Evolutionary conservation across 2,113 vertebrate genomes (phyloP).

Genomic region (Eretmochelys imbricata): DNA sequence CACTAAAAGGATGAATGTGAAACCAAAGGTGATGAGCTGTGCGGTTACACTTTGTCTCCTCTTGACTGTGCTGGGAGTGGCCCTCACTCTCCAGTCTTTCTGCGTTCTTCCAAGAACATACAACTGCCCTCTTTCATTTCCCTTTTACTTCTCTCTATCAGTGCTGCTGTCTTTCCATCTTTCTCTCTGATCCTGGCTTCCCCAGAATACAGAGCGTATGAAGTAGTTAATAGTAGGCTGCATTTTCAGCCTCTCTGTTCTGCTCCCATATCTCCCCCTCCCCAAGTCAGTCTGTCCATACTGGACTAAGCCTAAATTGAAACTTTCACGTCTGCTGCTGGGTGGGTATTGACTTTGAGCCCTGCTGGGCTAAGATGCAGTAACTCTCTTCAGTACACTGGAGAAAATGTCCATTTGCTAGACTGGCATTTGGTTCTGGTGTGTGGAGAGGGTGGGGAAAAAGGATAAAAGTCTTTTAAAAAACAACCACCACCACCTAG

Average conservation of each 20-base stretch:
- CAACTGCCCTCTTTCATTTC: background rate
- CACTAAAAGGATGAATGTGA: background rate
- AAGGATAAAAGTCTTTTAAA: background rate
- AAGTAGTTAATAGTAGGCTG: background rate
- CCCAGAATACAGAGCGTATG: too few relatives aligned
- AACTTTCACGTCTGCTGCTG: background rate
- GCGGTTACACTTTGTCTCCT: background rate
- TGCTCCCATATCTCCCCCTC: background rate
- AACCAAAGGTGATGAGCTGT: background rate
- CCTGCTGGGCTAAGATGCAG: background rate
- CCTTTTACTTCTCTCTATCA: background rate
- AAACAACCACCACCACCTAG: background rate
- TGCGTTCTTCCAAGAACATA: background rate
- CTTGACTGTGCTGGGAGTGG: background rate
- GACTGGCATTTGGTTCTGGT: background rate
- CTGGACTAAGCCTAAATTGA: background rate
- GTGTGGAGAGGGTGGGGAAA: background rate
- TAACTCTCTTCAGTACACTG: background rate
- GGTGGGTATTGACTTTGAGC: background rate
- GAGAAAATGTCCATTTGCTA: background rate
- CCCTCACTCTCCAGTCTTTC: background rate
- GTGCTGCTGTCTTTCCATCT: background rate
- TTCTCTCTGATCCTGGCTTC: background rate
- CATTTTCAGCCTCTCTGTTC: background rate
- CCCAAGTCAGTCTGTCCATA: background rate